Evolutionary conservation across 2,888 invertebrate genomes (phyloP).

Genomic region (Ommatoiulus sabulosus): DNA sequence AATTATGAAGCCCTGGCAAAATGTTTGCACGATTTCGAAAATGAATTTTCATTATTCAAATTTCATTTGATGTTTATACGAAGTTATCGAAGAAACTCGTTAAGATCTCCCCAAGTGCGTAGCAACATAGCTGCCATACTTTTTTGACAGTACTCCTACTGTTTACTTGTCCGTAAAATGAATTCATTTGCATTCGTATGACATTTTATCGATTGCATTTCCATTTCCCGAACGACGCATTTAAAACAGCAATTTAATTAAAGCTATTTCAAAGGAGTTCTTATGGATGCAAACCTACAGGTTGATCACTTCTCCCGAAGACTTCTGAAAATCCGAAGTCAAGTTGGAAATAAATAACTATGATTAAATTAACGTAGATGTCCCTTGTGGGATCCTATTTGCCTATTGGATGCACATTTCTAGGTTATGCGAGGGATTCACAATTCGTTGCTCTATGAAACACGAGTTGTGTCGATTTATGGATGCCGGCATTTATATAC

Average conservation of each 20-base stretch:
- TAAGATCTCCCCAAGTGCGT: not conserved
- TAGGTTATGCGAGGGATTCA: not conserved
- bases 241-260: slow-evolving; percentile 38
- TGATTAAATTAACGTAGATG: not conserved
- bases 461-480: not conserved
- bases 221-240: not conserved
- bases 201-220: not conserved
- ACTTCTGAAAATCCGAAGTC: slow-evolving; percentile 13
- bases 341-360: not conserved
- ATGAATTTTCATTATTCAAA: too few relatives aligned
- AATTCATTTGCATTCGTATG: not conserved
- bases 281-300: not conserved
- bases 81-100: not conserved
- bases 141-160: not conserved
- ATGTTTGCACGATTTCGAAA: too few relatives aligned
- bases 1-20: too few relatives aligned
- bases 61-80: too few relatives aligned
- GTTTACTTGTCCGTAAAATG: not conserved
- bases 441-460: not conserved
- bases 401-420: not conserved
- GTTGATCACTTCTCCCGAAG: not conserved
- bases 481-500: not conserved
- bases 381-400: not conserved
- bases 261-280: not conserved
- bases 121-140: not conserved